Evolutionary conservation across 2,113 vertebrate genomes (phyloP).

Genomic region (Numida meleagris): DNA sequence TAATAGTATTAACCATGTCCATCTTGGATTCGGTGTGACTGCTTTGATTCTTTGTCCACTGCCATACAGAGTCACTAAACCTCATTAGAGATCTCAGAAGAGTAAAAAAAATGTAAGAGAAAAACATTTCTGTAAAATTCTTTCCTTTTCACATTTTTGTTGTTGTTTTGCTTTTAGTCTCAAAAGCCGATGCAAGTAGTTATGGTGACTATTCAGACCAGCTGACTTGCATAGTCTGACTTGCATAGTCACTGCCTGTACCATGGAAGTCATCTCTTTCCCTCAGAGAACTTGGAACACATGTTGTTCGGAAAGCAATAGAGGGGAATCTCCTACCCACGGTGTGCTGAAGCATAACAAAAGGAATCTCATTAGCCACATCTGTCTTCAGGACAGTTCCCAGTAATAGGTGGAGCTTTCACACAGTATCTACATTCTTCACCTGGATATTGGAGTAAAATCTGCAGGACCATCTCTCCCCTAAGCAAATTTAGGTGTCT

Average conservation of each 20-base stretch:
- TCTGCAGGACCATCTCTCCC: not conserved
- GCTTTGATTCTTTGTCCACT: not conserved
- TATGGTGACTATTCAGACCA: not conserved
- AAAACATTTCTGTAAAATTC: not conserved
- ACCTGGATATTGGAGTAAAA: slow-evolving; percentile 5
- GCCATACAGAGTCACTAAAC: not conserved
- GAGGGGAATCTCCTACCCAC: not conserved
- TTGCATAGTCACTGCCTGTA: not conserved
- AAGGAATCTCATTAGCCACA: slow-evolving; percentile 12
- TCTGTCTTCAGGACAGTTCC: slow-evolving; percentile 30
- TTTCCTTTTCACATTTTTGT: not conserved
- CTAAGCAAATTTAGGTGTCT: slow-evolving; percentile 1
- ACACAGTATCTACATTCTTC: not conserved
- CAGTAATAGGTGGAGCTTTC: not conserved
- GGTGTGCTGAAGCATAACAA: not conserved
- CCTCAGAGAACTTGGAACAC: not conserved
- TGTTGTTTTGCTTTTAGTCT: not conserved
- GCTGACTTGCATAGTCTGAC: not conserved
- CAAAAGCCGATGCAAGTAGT: accelerated
- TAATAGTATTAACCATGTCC: not conserved
- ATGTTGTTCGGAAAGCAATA: not conserved
- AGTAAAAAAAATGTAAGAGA: not conserved
- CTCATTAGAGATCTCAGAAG: not conserved
- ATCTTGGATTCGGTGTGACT: not conserved
- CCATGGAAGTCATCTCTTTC: not conserved